A percentile compares a stretch with the other conserved stretches of the same genome.
phyloP scores from a whole-genome alignment of 1,140 invertebrate species.

The Apocrypta bakeri region DNA sequence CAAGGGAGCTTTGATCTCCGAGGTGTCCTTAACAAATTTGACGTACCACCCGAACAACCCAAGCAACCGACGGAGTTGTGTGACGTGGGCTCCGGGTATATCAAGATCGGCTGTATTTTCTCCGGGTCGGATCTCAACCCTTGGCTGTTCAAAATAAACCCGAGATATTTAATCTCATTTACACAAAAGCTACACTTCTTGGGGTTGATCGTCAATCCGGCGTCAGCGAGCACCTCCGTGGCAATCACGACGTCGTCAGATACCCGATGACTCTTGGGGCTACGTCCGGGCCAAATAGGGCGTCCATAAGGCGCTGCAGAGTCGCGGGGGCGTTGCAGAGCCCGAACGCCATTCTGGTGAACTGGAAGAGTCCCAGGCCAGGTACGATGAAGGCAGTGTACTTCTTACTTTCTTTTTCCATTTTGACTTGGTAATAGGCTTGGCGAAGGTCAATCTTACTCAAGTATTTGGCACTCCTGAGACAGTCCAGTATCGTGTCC shows the following conservation, averaged over 20 bases:
- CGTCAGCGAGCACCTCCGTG: constrained; percentile 18
- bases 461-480: neutral
- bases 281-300: constrained; percentile 55
- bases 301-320: constrained; percentile 55
- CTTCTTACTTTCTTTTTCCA: neutral
- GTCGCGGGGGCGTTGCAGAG: constrained; percentile 52
- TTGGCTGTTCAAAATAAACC: constrained; percentile 27
- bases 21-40: constrained; percentile 65
- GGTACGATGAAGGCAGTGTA: constrained; percentile 61
- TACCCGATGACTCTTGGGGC: constrained; percentile 56
- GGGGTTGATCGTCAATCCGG: constrained; percentile 13
- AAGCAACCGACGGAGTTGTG: constrained; percentile 49
- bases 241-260: constrained; percentile 65
- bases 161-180: constrained; percentile 11
- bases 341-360: constrained; percentile 59
- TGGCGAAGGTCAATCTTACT: neutral
- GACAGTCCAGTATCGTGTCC: neutral
- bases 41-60: constrained; percentile 63
- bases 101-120: constrained; percentile 2
- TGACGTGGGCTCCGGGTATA: neutral
- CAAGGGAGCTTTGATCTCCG: constrained; percentile 56
- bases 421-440: neutral
- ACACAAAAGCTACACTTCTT: constrained; percentile 42
- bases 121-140: constrained; percentile 34
- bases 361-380: constrained; percentile 60